Evolutionary conservation across 2,797 vertebrate genomes (phyloP).

Genomic region (Hydrophis major): DNA sequence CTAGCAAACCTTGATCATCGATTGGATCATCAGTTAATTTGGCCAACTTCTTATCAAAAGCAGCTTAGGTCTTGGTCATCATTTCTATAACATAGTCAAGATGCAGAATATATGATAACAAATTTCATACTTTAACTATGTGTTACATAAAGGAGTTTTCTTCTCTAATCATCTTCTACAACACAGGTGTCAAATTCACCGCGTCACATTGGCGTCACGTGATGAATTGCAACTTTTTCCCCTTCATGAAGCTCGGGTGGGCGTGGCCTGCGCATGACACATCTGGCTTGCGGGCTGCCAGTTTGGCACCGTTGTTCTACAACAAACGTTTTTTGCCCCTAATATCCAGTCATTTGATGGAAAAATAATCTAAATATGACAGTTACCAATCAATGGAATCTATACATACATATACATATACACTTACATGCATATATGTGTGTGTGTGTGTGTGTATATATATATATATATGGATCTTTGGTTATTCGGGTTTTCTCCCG

Average conservation of each 20-base stretch:
- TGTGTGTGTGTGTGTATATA: no score
- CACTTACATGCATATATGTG: no score
- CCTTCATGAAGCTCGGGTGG: no score
- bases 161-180: neutral
- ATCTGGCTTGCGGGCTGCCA: rapidly evolving
- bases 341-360: neutral
- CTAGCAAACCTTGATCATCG: neutral
- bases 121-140: neutral
- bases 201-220: rapidly evolving
- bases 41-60: neutral
- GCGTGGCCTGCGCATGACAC: no score
- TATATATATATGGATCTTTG: no score
- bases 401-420: neutral
- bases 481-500: no score
- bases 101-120: neutral
- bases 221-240: no score
- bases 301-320: neutral
- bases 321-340: neutral
- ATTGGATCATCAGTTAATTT: neutral
- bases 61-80: neutral
- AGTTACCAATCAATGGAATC: neutral
- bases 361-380: neutral
- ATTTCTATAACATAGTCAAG: neutral
- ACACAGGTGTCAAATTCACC: no score
- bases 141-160: neutral